Base-by-base conservation (phyloP, 1,140 invertebrate species). In the Drosophila biarmipes region DNA sequence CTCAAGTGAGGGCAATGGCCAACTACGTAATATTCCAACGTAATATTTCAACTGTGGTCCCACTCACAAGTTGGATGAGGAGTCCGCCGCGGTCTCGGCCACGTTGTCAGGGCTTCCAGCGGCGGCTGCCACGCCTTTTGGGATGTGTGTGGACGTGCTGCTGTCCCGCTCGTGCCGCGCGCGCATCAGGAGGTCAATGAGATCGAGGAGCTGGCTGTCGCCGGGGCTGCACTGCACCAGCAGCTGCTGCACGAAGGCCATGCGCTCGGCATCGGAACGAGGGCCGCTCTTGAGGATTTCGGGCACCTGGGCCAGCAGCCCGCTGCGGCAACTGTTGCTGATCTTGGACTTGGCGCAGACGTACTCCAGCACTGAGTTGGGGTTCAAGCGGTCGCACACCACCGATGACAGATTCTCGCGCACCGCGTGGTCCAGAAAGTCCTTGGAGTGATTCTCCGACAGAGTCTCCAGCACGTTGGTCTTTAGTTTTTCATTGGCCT, bases 291-390 rank as follows among this genome's bases (percentile, higher is more conserved):
- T 77, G 17, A 92, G 56, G 34, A 92, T 85, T 4, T 66, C 68
- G 2, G 82, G 78, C 14, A 92, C 66, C 52, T 92, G 74, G 24
- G 76, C 58, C 35, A 92, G 54, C 12, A 92, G 49, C 17, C 68
- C 81, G 49, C 42, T 85, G 51, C 91, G 82, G 55, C 86, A 91
- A 43, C 42, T 69, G 34, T 59, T 76, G 68, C 80, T 92, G 14
- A 86, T 91, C 64, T 92, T 92, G 0, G 90, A 90, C 63, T 92
- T 92, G 78, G 90, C 89, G n/a, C 87, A 92, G 4, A 92, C 78
- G 35, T 91, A 92, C 19, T 92, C 91, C 51, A 92, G 78, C 48
- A 92, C 85, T 0, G 91, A 91, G 62, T 90, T 90, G 27, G 73
- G 77, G 58, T 92, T 92, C 12, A 92, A 73, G 0, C 91, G 87